Evolutionary conservation across 2,797 vertebrate species (phyloP), one percentile per base, ranked within the genome.

Genomic region (Pelochelys cantorii): DNA sequence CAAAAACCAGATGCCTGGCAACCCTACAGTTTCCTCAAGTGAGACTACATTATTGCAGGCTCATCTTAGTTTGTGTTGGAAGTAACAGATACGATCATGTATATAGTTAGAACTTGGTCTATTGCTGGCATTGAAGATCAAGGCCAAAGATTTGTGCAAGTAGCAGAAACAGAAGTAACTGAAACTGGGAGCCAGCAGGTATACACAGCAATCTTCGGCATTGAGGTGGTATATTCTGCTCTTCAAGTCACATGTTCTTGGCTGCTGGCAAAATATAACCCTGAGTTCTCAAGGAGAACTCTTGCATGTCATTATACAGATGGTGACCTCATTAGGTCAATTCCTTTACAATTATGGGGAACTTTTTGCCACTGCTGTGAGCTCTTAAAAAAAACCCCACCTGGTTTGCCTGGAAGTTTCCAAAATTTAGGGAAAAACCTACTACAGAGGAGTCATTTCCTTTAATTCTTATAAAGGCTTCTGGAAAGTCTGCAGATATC

Each of bases 21-120:
- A 59, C 57, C 25, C 25, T 59, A 25, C 25, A 57, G 93, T 2
- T 42, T 71, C 13, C 1, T 0, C 42, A 62, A 0, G 87, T 92
- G 74, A 59, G 90, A 65, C 37, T 65, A 55, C 57, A 81, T 20
- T 2, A 6, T 62, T 22, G 81, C 56, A 31, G n/a, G 48, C 65
- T 53, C 52, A 1, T 0, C 68, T 3, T 12, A 52, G 25, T 5
- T 0, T 0, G 1, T 3, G 14, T 42, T 31, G 56, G 53, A 60
- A 11, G 11, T 2, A 37, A 91, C 25, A 48, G 62, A 77, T 14
- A 57, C 2, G 34, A 29, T 14, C 1, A 1, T 48, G 29, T 31
- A 18, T 0, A 0, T 60, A 57, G 79, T 20, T 25, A 88, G 59
- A 56, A 77, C 1, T 1, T 29, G 42, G 20, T 68, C 0, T 15